Evolutionary conservation across 2,113 vertebrate species (phyloP).

Genomic region (Lycaon pictus): DNA sequence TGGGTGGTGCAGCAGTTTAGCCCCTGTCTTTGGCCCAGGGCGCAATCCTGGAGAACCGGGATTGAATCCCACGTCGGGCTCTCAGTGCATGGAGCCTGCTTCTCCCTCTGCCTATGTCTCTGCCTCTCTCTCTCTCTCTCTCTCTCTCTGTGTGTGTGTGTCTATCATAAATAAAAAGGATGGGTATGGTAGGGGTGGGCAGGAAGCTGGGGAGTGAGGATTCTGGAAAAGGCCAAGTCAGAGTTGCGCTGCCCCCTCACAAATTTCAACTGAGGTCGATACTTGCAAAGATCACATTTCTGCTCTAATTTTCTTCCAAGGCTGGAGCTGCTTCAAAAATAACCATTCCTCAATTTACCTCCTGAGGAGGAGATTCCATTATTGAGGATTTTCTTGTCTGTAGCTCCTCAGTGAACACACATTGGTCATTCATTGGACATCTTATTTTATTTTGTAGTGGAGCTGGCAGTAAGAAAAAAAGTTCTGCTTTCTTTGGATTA

Average conservation of each 20-base stretch:
- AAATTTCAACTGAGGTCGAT: background rate
- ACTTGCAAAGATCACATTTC: background rate
- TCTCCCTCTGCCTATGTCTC: no score
- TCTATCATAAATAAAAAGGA: background rate
- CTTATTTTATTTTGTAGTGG: background rate
- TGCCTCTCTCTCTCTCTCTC: no score
- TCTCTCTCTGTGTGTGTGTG: no score
- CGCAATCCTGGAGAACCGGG: no score
- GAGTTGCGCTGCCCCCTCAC: background rate
- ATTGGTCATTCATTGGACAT: rapidly evolving
- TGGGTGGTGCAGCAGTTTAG: no score
- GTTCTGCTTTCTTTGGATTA: no score
- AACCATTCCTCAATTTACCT: rapidly evolving
- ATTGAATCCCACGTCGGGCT: no score
- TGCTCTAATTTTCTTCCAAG: background rate
- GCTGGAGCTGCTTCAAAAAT: rapidly evolving
- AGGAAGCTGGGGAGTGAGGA: background rate
- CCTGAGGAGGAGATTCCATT: background rate
- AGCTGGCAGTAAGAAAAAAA: background rate
- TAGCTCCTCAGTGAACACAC: no score
- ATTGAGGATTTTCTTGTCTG: background rate
- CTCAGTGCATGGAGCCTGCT: no score
- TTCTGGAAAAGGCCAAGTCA: background rate
- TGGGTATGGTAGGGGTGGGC: background rate
- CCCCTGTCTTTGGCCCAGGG: no score